These are phyloP conservation scores for Trachymyrmex cornetzi DNA, from an alignment of 1,140 invertebrate genomes.

Conservation along the genomic window DNA sequence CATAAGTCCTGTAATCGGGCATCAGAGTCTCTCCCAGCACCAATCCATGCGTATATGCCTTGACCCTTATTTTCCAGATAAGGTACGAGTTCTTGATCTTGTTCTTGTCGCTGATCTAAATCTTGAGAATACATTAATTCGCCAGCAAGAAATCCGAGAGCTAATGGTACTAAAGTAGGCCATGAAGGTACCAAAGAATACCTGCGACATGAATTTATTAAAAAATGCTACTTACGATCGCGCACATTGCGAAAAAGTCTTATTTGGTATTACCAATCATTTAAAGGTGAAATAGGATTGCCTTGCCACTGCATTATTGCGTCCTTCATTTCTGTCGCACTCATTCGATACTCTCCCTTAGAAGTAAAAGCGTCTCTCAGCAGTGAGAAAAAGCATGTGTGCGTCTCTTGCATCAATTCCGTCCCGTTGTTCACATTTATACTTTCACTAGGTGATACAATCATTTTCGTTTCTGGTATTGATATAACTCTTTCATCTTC, in stretches of 20 bases:
- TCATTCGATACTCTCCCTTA: constrained; percentile 93
- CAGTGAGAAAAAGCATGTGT: constrained; percentile 93
- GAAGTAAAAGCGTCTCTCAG: constrained; percentile 94
- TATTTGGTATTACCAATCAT: constrained; percentile 90
- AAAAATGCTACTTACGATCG: neutral
- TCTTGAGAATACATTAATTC: constrained; percentile 88
- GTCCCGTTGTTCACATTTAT: constrained; percentile 79
- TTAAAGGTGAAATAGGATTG: constrained; percentile 93
- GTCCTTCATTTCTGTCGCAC: constrained; percentile 91
- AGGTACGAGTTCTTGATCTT: constrained; percentile 96
- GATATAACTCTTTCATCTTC: constrained; percentile 82
- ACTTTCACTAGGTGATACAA: constrained; percentile 74
- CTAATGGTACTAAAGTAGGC: constrained; percentile 92
- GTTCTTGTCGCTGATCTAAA: constrained; percentile 87
- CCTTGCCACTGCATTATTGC: constrained; percentile 93
- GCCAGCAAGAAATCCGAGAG: constrained; percentile 95
- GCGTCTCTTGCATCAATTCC: constrained; percentile 91
- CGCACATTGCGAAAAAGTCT: neutral
- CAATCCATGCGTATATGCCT: constrained; percentile 96
- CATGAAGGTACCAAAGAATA: constrained; percentile 90
- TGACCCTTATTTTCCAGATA: constrained; percentile 95
- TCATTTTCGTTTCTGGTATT: constrained; percentile 82
- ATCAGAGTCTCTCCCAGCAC: constrained; percentile 96
- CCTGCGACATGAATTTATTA: constrained; percentile 62
- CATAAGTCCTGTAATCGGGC: constrained; percentile 91